Percentiles rank a stretch among this genome's conserved stretches.
Conservation (phyloP, 2,113 vertebrate species). For the Sorex araneus region DNA sequence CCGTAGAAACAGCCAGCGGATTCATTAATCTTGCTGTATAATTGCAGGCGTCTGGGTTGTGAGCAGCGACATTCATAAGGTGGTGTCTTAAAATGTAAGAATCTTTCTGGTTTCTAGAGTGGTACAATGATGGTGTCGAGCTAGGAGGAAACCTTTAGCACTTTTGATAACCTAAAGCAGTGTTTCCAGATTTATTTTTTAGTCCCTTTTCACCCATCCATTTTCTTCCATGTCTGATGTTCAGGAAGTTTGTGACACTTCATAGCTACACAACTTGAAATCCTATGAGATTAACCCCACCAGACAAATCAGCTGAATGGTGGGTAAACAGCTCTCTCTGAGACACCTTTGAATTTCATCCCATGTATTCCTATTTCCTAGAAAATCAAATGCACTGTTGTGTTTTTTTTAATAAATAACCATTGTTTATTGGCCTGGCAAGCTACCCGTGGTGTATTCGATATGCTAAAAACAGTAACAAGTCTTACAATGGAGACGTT, state of each 20-base stretch:
- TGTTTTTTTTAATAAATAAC: conserved; percentile 8
- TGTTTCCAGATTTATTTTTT: not conserved
- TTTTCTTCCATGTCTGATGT: not conserved
- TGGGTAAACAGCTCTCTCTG: not conserved
- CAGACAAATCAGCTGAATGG: not conserved
- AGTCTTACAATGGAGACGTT: too few relatives aligned
- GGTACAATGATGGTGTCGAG: not conserved
- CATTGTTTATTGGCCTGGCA: not conserved
- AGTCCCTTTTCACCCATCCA: not conserved
- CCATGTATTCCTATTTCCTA: not conserved
- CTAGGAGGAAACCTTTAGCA: not conserved
- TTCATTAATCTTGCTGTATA: conserved; percentile 75
- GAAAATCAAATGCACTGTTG: conserved; percentile 43
- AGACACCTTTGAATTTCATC: not conserved
- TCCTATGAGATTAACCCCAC: not conserved
- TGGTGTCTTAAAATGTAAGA: conserved; percentile 21
- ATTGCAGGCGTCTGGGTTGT: conserved; percentile 2
- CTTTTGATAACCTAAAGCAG: not conserved
- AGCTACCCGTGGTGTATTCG: too few relatives aligned
- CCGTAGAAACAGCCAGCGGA: conserved; percentile 66
- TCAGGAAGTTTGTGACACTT: not conserved
- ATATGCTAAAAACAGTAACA: too few relatives aligned
- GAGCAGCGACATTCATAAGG: conserved; percentile 32
- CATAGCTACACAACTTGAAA: not conserved
- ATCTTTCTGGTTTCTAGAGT: not conserved